Evolutionary conservation across 2,888 invertebrate genomes (phyloP).

Genomic region (Mylabris sibirica): DNA sequence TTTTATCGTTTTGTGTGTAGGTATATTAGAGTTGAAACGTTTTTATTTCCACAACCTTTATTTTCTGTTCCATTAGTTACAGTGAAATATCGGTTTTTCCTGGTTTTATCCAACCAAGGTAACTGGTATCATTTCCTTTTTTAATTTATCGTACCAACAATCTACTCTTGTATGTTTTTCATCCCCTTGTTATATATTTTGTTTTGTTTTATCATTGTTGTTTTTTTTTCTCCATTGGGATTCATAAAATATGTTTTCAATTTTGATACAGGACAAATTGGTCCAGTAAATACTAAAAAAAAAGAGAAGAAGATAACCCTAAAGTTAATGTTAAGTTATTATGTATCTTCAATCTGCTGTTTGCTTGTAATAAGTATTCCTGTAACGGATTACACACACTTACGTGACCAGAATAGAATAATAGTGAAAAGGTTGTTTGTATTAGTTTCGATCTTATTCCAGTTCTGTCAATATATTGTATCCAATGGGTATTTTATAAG

Average conservation of each 20-base stretch:
- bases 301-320: neutral
- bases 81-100: constrained; percentile 31
- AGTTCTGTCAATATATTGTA: neutral
- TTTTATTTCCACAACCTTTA: constrained; percentile 27
- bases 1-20: neutral
- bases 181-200: neutral
- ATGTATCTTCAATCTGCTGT: neutral
- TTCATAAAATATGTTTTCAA: constrained; percentile 23
- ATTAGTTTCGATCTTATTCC: neutral
- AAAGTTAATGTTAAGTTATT: neutral
- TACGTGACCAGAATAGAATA: neutral
- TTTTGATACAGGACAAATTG: neutral
- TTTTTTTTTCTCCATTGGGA: constrained; percentile 6
- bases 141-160: constrained; percentile 30
- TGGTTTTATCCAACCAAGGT: constrained; percentile 24
- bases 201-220: neutral
- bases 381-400: neutral
- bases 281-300: neutral
- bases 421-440: neutral
- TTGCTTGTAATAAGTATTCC: neutral
- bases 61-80: constrained; percentile 32
- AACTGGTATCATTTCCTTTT: constrained; percentile 31
- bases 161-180: constrained; percentile 13
- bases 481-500: constrained; percentile 1
- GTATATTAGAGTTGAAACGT: constrained; percentile 13